Conservation (phyloP, 2,113 vertebrate species). For the Stictonetta naevosa region DNA sequence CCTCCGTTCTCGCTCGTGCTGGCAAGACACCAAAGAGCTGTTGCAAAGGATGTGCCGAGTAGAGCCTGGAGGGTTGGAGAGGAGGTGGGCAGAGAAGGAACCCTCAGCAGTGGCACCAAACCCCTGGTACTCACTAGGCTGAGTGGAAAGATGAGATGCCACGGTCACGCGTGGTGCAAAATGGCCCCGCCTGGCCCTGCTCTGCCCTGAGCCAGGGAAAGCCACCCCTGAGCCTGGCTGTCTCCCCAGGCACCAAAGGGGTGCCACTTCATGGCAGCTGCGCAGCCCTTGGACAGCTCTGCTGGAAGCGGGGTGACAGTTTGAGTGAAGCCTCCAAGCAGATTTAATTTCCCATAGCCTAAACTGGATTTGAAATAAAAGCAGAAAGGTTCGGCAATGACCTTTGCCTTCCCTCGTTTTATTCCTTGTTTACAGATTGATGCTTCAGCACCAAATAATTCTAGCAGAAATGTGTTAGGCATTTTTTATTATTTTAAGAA, state of each 20-base stretch:
- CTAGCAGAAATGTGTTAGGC: neutral
- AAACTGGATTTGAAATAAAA: neutral
- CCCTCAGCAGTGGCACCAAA: neutral
- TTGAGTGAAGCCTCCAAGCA: neutral
- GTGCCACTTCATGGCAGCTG: neutral
- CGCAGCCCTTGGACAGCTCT: neutral
- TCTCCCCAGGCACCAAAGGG: neutral
- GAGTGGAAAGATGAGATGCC: neutral
- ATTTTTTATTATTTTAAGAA: neutral
- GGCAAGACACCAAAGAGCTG: neutral
- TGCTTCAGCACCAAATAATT: neutral
- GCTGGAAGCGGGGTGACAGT: neutral
- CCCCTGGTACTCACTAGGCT: neutral
- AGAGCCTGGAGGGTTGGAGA: neutral
- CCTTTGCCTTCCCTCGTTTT: neutral
- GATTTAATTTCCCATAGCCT: neutral
- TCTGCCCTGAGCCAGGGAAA: neutral
- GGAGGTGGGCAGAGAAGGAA: neutral
- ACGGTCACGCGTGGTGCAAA: neutral
- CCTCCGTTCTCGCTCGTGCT: neutral
- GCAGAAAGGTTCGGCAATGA: neutral
- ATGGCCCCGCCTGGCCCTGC: accelerated
- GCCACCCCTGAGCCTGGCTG: neutral
- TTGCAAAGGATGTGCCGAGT: neutral
- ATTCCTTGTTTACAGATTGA: neutral